These are phyloP conservation scores for Cydia splendana DNA, from an alignment of 1,140 invertebrate genomes.

Conservation along the genomic window DNA sequence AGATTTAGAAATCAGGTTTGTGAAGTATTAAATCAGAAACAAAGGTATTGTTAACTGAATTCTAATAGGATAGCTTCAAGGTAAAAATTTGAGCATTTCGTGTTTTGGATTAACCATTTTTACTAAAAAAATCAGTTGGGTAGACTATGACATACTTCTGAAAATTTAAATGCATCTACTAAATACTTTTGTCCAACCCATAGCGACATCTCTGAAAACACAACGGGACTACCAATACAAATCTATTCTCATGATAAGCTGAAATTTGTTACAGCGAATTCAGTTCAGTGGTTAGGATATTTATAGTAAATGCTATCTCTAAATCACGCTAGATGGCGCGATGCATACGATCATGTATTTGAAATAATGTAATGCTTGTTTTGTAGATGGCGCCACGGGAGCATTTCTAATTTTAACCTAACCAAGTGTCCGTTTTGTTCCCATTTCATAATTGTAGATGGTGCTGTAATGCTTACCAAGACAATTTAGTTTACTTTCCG, in stretches of 20 bases:
- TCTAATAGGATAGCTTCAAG: no score
- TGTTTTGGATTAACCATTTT: no score
- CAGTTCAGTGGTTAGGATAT: not conserved
- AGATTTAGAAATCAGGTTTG: no score
- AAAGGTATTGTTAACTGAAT: no score
- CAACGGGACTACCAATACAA: not conserved
- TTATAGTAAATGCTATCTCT: not conserved
- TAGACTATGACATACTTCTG: not conserved
- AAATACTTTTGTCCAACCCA: not conserved
- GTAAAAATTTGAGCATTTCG: no score
- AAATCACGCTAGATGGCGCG: slow-evolving; percentile 2
- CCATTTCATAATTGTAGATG: not conserved
- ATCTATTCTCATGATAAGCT: not conserved
- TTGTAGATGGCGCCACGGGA: not conserved
- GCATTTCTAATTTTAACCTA: slow-evolving; percentile 16
- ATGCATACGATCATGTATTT: not conserved
- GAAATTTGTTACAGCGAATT: not conserved
- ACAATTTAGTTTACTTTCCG: not conserved
- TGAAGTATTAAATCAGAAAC: no score
- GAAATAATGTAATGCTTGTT: not conserved
- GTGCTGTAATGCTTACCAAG: not conserved
- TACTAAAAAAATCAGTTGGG: no score
- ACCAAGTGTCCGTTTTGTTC: not conserved
- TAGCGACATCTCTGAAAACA: slow-evolving; percentile 6
- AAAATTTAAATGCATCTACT: not conserved